Percentiles rank a stretch among this genome's conserved stretches.
Conservation (phyloP, 2,113 vertebrate genomes). For the Nothoprocta pentlandii region DNA sequence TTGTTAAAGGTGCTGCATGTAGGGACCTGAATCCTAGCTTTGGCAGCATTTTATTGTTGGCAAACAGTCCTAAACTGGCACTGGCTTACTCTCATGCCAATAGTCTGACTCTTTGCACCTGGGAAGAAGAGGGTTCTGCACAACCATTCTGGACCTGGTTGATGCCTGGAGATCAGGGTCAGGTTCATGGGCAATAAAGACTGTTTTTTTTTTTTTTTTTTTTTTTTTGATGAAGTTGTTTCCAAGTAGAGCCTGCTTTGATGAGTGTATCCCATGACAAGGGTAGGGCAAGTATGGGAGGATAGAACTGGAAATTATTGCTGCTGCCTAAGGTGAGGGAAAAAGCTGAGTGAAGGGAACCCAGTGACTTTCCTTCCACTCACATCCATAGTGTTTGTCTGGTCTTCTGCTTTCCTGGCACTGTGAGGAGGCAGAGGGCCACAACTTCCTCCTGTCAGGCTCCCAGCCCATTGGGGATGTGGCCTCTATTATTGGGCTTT, state of each 20-base stretch:
- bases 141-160: neutral
- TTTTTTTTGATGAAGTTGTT: neutral
- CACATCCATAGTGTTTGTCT: neutral
- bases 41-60: constrained; percentile 36
- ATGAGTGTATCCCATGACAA: neutral
- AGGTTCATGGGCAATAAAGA: neutral
- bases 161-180: neutral
- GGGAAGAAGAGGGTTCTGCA: neutral
- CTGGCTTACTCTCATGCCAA: neutral
- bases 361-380: neutral
- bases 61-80: neutral
- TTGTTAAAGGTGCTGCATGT: constrained; percentile 32
- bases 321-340: neutral
- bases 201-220: neutral
- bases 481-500: neutral
- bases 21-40: constrained; percentile 43
- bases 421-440: rapidly evolving
- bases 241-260: neutral
- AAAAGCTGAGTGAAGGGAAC: neutral
- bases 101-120: neutral
- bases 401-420: neutral
- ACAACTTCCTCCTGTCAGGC: rapidly evolving
- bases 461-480: rapidly evolving
- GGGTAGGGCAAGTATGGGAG: neutral
- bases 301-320: neutral